These are phyloP conservation scores for Rhinoptilus africanus DNA, from an alignment of 2,113 vertebrate species.

Conservation along the genomic window DNA sequence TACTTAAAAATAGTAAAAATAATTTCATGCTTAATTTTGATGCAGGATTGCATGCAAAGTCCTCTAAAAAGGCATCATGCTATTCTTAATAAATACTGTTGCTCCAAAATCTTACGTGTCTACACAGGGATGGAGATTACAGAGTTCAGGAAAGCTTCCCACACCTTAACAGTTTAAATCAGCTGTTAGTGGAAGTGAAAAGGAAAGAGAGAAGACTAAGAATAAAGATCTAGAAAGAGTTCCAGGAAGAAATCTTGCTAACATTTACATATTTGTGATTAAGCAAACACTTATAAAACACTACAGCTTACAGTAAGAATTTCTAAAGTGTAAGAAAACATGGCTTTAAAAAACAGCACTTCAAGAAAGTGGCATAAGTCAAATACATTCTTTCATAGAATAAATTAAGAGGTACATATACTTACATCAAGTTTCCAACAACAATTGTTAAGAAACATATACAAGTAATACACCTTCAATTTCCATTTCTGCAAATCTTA, in stretches of 20 bases:
- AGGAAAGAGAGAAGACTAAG: constrained; percentile 82
- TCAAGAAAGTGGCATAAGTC: neutral
- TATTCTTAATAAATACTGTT: constrained; percentile 73
- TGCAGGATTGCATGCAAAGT: constrained; percentile 75
- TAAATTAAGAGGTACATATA: neutral
- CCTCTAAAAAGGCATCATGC: constrained; percentile 72
- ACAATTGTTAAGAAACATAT: neutral
- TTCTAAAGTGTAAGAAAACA: constrained; percentile 25
- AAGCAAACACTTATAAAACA: constrained; percentile 10
- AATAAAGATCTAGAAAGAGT: constrained; percentile 72
- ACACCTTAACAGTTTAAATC: constrained; percentile 90
- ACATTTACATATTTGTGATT: constrained; percentile 14
- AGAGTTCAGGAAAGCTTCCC: constrained; percentile 84
- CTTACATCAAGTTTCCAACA: neutral
- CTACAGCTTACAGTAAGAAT: neutral
- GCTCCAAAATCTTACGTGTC: constrained; percentile 84
- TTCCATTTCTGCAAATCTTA: neutral
- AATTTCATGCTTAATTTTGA: constrained; percentile 78
- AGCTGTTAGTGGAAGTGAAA: constrained; percentile 90
- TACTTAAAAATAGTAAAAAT: constrained; percentile 60
- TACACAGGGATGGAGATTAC: constrained; percentile 80
- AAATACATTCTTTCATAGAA: neutral
- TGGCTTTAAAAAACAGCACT: constrained; percentile 21
- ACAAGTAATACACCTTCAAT: neutral
- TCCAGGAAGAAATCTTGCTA: constrained; percentile 72